phyloP scores from a whole-genome alignment of 2,113 vertebrate species.

The Pluvialis apricaria region DNA sequence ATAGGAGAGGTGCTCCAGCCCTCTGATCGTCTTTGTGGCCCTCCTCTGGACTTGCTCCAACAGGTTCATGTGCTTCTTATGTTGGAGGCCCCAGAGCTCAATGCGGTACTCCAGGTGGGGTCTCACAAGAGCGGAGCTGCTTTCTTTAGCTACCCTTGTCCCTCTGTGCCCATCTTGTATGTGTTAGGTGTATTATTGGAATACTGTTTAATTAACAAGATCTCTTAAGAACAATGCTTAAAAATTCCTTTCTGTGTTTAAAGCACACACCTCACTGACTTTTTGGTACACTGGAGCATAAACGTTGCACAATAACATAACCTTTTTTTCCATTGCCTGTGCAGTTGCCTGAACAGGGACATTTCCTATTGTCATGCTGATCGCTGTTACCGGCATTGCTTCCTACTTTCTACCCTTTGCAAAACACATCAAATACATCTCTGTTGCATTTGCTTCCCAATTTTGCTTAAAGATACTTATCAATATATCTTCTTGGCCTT shows the following conservation, averaged over 20 bases:
- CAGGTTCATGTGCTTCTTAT: neutral
- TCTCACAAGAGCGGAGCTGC: neutral
- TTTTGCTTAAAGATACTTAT: neutral
- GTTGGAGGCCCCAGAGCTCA: neutral
- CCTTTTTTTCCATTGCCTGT: neutral
- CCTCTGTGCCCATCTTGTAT: neutral
- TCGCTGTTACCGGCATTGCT: neutral
- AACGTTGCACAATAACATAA: neutral
- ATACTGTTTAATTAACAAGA: neutral
- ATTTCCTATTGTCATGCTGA: neutral
- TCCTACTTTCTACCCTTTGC: neutral
- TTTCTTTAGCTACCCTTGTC: neutral
- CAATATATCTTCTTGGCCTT: neutral
- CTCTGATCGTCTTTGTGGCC: neutral
- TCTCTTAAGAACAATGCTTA: neutral
- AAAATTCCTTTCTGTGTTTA: neutral
- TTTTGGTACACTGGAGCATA: neutral
- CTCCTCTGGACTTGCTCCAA: neutral
- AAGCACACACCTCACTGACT: neutral
- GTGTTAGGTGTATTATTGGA: neutral
- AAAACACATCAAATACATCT: neutral
- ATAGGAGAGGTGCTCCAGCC: neutral
- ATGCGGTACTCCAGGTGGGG: neutral
- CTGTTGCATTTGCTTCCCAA: neutral
- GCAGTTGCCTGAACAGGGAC: neutral